These are phyloP conservation scores for Parnassius orleans DNA, from an alignment of 2,888 invertebrate genomes.

Conservation along the genomic window DNA sequence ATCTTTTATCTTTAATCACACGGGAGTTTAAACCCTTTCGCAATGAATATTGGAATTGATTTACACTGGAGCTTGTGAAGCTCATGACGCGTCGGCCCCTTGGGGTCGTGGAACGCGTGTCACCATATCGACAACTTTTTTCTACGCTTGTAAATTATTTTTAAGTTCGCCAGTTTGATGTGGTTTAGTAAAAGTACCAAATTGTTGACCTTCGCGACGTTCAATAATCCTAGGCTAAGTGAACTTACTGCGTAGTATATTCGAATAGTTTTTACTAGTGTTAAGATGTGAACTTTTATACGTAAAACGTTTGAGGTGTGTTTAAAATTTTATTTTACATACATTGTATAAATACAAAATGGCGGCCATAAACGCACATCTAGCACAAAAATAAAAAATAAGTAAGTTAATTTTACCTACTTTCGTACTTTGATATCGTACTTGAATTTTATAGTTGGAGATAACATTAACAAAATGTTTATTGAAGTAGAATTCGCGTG, in stretches of 20 bases:
- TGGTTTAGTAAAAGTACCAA: constrained; percentile 55
- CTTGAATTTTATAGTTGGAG: no score
- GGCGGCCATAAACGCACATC: constrained; percentile 35
- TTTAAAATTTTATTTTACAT: constrained; percentile 67
- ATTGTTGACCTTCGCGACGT: constrained; percentile 40
- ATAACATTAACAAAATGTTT: no score
- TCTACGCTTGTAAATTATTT: constrained; percentile 48
- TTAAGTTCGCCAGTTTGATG: constrained; percentile 65
- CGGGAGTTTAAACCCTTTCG: constrained; percentile 82
- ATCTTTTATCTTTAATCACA: constrained; percentile 85
- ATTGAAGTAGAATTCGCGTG: no score
- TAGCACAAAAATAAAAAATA: constrained; percentile 31
- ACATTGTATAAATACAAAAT: constrained; percentile 18
- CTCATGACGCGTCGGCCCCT: constrained; percentile 36
- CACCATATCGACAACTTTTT: constrained; percentile 61
- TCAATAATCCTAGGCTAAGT: constrained; percentile 29
- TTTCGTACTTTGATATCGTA: neutral
- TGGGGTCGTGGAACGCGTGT: constrained; percentile 29
- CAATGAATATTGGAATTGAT: constrained; percentile 40
- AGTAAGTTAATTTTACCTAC: constrained; percentile 9
- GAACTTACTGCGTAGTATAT: constrained; percentile 30
- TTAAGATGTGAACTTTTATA: constrained; percentile 59
- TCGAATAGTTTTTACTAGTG: constrained; percentile 32
- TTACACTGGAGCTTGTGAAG: constrained; percentile 45
- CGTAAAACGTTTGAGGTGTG: constrained; percentile 61